phyloP scores from a whole-genome alignment of 2,888 invertebrate genomes.

The Agrotis clavis region DNA sequence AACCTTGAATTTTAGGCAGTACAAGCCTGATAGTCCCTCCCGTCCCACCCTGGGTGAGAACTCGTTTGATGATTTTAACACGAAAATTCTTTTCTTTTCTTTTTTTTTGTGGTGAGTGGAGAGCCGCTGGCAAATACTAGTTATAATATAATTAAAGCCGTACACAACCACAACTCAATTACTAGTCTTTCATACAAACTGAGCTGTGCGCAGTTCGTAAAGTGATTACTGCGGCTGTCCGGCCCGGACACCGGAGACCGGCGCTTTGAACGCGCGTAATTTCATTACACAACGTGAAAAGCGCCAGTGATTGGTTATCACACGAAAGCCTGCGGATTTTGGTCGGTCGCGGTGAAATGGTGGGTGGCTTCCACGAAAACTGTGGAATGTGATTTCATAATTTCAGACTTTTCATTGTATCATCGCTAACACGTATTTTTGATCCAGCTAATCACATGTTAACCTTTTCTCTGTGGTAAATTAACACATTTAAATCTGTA shows the following conservation, averaged over 20 bases:
- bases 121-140: too few species aligned
- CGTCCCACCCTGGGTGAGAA: too few species aligned
- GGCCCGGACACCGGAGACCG: slow-evolving; percentile 32
- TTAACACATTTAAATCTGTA: too few species aligned
- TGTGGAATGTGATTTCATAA: not conserved
- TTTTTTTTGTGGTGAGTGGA: too few species aligned
- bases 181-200: slow-evolving; percentile 21
- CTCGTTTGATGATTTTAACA: too few species aligned
- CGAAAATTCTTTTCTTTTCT: too few species aligned
- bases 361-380: slow-evolving; percentile 15
- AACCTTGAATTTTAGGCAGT: too few species aligned
- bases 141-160: slow-evolving; percentile 1
- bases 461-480: too few species aligned
- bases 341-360: not conserved
- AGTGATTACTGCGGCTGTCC: slow-evolving; percentile 46
- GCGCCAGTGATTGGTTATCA: slow-evolving; percentile 9
- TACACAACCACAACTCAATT: slow-evolving; percentile 18
- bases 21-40: too few species aligned
- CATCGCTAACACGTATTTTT: not conserved
- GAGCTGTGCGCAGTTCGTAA: slow-evolving; percentile 33
- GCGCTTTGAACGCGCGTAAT: slow-evolving; percentile 41
- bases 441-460: not conserved
- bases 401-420: not conserved
- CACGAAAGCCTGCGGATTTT: slow-evolving; percentile 7
- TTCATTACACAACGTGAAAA: slow-evolving; percentile 28